Evolutionary conservation across 2,113 vertebrate species (phyloP).

Genomic region (Pterocles burchelli): DNA sequence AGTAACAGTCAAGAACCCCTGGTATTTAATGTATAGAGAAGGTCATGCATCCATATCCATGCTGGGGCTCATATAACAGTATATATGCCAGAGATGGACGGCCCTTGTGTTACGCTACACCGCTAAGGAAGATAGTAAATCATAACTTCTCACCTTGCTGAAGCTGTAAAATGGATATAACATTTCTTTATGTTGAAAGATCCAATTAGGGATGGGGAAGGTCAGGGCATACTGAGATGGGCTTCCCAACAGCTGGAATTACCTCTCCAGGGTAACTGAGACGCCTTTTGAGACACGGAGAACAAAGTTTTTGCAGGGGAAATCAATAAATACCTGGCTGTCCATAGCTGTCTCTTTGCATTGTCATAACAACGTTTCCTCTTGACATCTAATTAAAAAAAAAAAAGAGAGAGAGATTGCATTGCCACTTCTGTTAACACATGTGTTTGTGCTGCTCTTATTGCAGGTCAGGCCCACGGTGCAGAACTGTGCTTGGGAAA

Average conservation of each 20-base stretch:
- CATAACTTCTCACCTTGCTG: conserved; percentile 40
- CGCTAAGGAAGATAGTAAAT: conserved; percentile 26
- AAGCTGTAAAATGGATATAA: not conserved
- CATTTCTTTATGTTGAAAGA: conserved; percentile 22
- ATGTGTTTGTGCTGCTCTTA: not conserved
- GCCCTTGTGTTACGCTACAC: not conserved
- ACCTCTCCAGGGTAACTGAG: not conserved
- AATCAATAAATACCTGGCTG: not conserved
- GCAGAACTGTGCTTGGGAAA: not conserved
- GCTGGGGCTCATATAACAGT: not conserved
- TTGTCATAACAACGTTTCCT: not conserved
- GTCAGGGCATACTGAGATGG: not conserved
- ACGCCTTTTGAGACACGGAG: not conserved
- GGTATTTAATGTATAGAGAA: not conserved
- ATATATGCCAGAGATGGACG: not conserved
- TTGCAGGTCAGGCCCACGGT: not conserved
- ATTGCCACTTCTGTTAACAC: not conserved
- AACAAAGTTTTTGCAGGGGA: not conserved
- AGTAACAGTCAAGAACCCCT: not conserved
- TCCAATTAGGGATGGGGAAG: conserved; percentile 2
- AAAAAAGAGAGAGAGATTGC: not conserved
- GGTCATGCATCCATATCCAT: conserved; percentile 24
- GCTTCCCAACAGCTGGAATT: not conserved
- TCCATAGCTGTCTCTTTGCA: not conserved
- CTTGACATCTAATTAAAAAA: not conserved